These are phyloP conservation scores for Atherinosoma microstoma DNA, from an alignment of 2,797 vertebrate species.

Conservation along the genomic window DNA sequence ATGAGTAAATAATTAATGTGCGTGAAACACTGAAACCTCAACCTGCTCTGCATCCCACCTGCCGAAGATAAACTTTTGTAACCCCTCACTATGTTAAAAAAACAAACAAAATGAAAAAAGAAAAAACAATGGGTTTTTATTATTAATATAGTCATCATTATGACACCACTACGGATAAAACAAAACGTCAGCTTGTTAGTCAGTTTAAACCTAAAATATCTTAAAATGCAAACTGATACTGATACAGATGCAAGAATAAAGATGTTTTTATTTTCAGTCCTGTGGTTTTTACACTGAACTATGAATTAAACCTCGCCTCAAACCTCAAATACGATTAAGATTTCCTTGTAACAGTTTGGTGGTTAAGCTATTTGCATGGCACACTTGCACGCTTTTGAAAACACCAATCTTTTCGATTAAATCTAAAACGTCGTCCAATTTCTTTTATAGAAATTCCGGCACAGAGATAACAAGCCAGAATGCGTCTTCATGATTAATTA, in stretches of 20 bases:
- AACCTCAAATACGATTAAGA: background rate
- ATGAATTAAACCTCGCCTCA: background rate
- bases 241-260: background rate
- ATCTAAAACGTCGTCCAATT: background rate
- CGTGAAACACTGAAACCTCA: slow-evolving; percentile 77
- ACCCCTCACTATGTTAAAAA: background rate
- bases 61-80: slow-evolving; percentile 56
- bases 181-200: background rate
- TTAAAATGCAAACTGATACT: background rate
- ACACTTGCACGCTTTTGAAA: background rate
- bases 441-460: background rate
- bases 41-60: slow-evolving; percentile 78
- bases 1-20: slow-evolving; percentile 84
- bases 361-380: slow-evolving; percentile 8
- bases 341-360: background rate
- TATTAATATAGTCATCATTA: background rate
- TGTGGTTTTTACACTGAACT: slow-evolving; percentile 2
- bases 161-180: background rate
- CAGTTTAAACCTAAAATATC: background rate
- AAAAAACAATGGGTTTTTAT: too few species aligned
- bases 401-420: background rate
- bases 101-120: too few species aligned
- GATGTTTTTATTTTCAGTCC: background rate
- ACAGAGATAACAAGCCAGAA: background rate
- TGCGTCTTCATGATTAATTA: background rate